These are phyloP conservation scores for Clarias pachynema DNA, from an alignment of 2,797 vertebrate species.

Conservation along the genomic window DNA sequence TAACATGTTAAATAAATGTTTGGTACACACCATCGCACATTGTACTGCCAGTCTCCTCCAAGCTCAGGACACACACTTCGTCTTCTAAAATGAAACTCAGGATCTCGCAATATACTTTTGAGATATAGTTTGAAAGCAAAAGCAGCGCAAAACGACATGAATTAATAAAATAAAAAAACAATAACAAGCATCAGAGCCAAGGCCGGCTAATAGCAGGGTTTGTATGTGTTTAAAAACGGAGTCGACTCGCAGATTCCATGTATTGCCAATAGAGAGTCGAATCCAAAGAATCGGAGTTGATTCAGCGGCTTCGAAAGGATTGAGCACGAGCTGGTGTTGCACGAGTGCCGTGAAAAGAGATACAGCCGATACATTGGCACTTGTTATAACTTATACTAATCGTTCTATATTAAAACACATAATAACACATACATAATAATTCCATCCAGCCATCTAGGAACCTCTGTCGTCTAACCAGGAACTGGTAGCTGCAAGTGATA, in stretches of 20 bases:
- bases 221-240: background rate
- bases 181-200: background rate
- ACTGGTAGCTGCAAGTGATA: too few species aligned
- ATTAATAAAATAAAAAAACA: background rate
- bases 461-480: too few species aligned
- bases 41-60: slow-evolving; percentile 17
- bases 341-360: too few species aligned
- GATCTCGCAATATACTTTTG: slow-evolving; percentile 11
- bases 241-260: background rate
- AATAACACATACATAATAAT: too few species aligned
- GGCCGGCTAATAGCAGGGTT: background rate
- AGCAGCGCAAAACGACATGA: slow-evolving; percentile 6
- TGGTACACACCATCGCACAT: slow-evolving; percentile 31
- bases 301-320: background rate
- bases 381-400: too few species aligned
- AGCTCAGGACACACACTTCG: background rate
- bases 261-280: background rate
- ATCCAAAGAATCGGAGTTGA: background rate
- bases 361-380: too few species aligned
- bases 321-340: background rate
- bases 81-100: background rate
- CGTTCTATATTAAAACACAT: too few species aligned
- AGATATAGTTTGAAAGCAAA: background rate
- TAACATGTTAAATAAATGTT: background rate
- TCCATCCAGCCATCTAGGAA: too few species aligned